Percentiles rank a stretch among this genome's conserved stretches.
These are phyloP conservation scores for Percopsis transmontana DNA, from an alignment of 2,113 vertebrate species.

Conservation along the genomic window DNA sequence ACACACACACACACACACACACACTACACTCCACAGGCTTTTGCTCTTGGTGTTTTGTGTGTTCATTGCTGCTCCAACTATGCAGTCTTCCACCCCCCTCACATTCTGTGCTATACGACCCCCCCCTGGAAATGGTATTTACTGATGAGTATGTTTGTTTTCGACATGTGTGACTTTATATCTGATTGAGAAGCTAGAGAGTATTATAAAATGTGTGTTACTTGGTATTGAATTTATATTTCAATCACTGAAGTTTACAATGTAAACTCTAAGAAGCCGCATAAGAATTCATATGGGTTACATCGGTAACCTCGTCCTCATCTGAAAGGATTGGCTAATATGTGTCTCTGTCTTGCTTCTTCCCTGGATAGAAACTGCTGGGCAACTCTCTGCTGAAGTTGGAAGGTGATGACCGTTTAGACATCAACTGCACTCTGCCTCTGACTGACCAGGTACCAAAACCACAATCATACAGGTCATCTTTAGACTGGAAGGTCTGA, in stretches of 20 bases:
- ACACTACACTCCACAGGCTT: constrained; percentile 27
- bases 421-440: constrained; percentile 98
- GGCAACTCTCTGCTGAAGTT: constrained; percentile 97
- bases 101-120: constrained; percentile 11
- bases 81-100: constrained; percentile 1
- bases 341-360: not conserved
- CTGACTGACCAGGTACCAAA: constrained; percentile 93
- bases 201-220: not conserved
- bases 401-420: constrained; percentile 95
- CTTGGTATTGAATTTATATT: too few relatives aligned
- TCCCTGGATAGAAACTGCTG: constrained; percentile 86
- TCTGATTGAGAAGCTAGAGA: not conserved
- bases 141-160: constrained; percentile 1
- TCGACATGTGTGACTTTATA: not conserved
- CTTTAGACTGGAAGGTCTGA: too few relatives aligned
- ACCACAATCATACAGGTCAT: not conserved
- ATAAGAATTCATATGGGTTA: not conserved
- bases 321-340: constrained; percentile 11
- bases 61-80: constrained; percentile 20
- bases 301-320: constrained; percentile 1
- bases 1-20: constrained; percentile 13
- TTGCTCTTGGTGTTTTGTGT: constrained; percentile 28
- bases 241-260: too few relatives aligned
- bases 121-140: constrained; percentile 5
- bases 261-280: too few relatives aligned